Conservation (phyloP, 2,888 invertebrate species). For the Eledona agricola region DNA sequence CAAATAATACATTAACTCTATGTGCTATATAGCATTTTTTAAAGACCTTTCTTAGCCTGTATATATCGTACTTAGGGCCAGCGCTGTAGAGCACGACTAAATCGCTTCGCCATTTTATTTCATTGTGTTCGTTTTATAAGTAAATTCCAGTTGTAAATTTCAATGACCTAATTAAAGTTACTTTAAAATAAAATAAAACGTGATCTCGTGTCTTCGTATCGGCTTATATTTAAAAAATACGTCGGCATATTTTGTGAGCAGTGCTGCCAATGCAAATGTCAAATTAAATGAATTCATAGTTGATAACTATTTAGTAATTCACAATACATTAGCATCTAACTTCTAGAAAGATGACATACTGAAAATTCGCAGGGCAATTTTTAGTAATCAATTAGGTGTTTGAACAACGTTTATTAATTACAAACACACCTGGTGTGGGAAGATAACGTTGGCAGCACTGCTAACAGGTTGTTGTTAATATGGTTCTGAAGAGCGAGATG, state of each 20-base stretch:
- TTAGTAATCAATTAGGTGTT: background rate
- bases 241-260: background rate
- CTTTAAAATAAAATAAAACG: slow-evolving; percentile 9
- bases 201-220: background rate
- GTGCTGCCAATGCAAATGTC: background rate
- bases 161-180: slow-evolving; percentile 19
- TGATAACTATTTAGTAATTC: too few relatives aligned
- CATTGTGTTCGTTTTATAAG: slow-evolving; percentile 12
- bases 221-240: background rate
- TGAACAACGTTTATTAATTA: background rate
- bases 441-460: slow-evolving; percentile 12
- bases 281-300: background rate
- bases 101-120: slow-evolving; percentile 22
- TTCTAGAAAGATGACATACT: too few relatives aligned
- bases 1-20: slow-evolving; percentile 54
- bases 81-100: slow-evolving; percentile 32
- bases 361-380: too few relatives aligned
- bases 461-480: slow-evolving; percentile 41
- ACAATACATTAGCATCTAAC: too few relatives aligned
- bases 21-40: slow-evolving; percentile 56
- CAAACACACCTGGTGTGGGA: slow-evolving; percentile 12
- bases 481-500: slow-evolving; percentile 59
- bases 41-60: slow-evolving; percentile 38
- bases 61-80: slow-evolving; percentile 30
- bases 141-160: slow-evolving; percentile 21